Evolutionary conservation across 1,140 invertebrate species (phyloP), one percentile per base, ranked within the genome.

Genomic region (Meloidogyne chitwoodi): DNA sequence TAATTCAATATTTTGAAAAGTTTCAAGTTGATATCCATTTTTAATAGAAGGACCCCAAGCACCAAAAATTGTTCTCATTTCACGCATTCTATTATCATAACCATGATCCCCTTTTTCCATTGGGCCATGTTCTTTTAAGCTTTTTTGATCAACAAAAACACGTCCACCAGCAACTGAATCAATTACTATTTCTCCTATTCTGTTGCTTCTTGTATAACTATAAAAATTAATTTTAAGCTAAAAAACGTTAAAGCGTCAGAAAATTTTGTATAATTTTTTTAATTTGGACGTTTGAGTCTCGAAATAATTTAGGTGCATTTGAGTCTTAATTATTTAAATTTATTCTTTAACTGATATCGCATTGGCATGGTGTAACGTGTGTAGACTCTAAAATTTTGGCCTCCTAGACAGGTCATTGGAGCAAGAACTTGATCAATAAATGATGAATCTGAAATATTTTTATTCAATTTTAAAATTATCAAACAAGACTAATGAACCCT

Each of bases 1-100:
- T 16, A 79, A 69, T 69, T 84, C 83, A 29, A 84, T 71, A 27
- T 84, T 84, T 73, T 85, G 84, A 68, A 84, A 84, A n/a, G 83
- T 76, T 31, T 79, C 29, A n/a, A 84, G 14, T 22, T n/a, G 29
- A 34, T 68, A 68, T 24, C 66, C 41, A 5, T 76, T 67, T 63
- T 65, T 62, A 66, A 84, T 80, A 24, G 80, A 81, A 31, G 83
- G 83, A 3, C 83, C 83, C 41, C 80, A 63, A 0, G 76, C 84
- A 70, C 84, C 83, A 68, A 84, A 85, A 63, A 84, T 83, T 26
- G 83, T 79, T 26, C 71, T 79, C 83, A 84, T 84, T 24, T 66
- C 68, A 76, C 44, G 38, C 27, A 62, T 75, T 27, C 79, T 44
- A 34, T 73, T 78, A 31, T 77, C 76, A 31, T 77, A 77, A n/a